phyloP scores from a whole-genome alignment of 2,113 vertebrate species.

The Marmota monax region DNA sequence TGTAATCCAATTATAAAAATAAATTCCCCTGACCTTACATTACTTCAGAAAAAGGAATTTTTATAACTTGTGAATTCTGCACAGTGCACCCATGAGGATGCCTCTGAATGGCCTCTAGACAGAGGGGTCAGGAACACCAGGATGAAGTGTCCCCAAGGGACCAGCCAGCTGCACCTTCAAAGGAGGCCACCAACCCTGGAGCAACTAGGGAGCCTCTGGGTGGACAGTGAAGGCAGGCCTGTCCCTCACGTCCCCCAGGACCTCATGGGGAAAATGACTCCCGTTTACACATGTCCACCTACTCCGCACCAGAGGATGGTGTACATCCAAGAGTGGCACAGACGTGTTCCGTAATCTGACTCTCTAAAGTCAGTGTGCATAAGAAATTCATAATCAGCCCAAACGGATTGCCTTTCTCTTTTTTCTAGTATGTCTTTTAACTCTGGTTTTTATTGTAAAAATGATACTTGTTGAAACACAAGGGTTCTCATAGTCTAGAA shows the following conservation, averaged over 20 bases:
- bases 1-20: slow-evolving; percentile 79
- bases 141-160: slow-evolving; percentile 69
- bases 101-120: background rate
- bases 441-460: background rate
- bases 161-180: slow-evolving; percentile 71
- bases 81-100: background rate
- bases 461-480: background rate
- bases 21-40: slow-evolving; percentile 70
- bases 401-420: background rate
- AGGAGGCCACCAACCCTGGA: slow-evolving; percentile 62
- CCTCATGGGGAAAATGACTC: background rate
- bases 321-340: background rate
- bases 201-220: slow-evolving; percentile 53
- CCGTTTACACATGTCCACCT: accelerated
- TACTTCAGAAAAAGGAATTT: slow-evolving; percentile 72
- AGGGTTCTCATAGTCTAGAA: background rate
- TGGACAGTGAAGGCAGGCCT: background rate
- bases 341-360: accelerated
- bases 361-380: background rate
- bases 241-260: slow-evolving; percentile 42
- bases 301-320: accelerated
- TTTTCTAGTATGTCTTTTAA: background rate
- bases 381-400: background rate
- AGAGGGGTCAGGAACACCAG: slow-evolving; percentile 64
- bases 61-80: slow-evolving; percentile 69